Base-by-base conservation (phyloP, 2,888 invertebrate genomes). In the Aphidoletes aphidimyza region DNA sequence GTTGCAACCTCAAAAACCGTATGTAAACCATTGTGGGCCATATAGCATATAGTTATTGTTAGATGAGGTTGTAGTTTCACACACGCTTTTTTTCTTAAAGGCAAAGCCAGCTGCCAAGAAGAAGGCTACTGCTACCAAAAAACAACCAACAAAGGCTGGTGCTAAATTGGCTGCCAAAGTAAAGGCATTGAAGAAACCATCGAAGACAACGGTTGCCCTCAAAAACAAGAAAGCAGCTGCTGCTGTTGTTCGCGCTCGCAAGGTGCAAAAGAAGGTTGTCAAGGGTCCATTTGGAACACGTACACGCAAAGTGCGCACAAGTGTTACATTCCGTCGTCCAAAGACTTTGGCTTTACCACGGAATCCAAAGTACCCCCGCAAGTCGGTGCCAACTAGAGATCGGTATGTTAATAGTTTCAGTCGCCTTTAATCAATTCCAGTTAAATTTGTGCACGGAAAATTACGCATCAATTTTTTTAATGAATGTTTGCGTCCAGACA, bases 251-350 rank as follows among this genome's bases (percentile, higher is more conserved):
- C 96, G 95, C 89, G 97, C 97, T 85, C 93, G 95, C 86, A 96
- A 95, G 89, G 93, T 95, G 26, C 96, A 96, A 90, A 95, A 94
- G 87, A 97, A 96, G 95, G 94, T 98, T 85, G 92, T 97, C 87
- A 97, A 97, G 90, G 98, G 98, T 86, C 94, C 95, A 87, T 94
- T 96, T 92, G 97, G 96, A 88, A 96, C 96, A 85, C 92, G 96
- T 85, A 93, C 94, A 17, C 93, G 97, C 86, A 97, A 98, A 91
- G 94, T 99, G 88, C 95, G 99, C 89, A 98, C 97, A 78, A 95
- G 96, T 6, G 98, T 98, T 87, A 97, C 97, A 89, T 99, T 99
- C 94, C 95, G 95, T 88, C 93, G 97, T 86, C 99, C 99, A 19
- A 96, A 95, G 89, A 99, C 99, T 81, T 94, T 98, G 91, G 94